Base-by-base conservation (phyloP, 2,797 vertebrate genomes). In the Lophotriccus pileatus region DNA sequence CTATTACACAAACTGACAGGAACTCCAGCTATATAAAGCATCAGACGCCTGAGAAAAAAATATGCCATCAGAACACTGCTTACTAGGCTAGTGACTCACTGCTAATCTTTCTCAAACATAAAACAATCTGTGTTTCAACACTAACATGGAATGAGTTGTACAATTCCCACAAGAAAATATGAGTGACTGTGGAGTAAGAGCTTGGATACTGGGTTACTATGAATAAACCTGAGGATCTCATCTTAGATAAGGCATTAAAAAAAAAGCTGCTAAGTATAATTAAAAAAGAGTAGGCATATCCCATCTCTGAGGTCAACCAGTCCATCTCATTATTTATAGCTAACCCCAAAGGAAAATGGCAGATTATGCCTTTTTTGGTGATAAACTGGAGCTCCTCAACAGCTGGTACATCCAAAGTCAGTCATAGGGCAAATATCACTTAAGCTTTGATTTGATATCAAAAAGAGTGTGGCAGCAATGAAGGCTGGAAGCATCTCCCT, bases 21-120 rank as follows among this genome's bases (percentile, higher is more conserved):
- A 96, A 94, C 55, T 81, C 36, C 36, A 56, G 73, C 79, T 96
- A 91, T 92, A 96, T 91, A 96, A 95, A 96, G 87, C 43, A 95
- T n/a, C 62, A 90, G 89, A 94, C 0, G 67, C 56, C 80, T 56
- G 62, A 95, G 79, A 34, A 87, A 83, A 84, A 91, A 53, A 69
- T 4, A 68, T 5, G 58, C 21, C 7, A 1, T 78, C 93, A 88
- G 66, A 89, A 92, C 55, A 56, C 76, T 59, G 50, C 68, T 95
- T 76, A 59, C 50, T 44, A 92, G 78, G 80, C 63, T 23, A 62
- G 39, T 96, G 92, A 96, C 84, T 96, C 90, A 92, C 50, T 83
- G 84, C 64, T 94, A 75, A 49, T 88, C 39, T 81, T 93, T 92
- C 90, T 86, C 80, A 94, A 94, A 89, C 6, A 8, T 52, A 81